phyloP scores from a whole-genome alignment of 64 coral and sea anemone species.

The Orbicella faveolata region DNA sequence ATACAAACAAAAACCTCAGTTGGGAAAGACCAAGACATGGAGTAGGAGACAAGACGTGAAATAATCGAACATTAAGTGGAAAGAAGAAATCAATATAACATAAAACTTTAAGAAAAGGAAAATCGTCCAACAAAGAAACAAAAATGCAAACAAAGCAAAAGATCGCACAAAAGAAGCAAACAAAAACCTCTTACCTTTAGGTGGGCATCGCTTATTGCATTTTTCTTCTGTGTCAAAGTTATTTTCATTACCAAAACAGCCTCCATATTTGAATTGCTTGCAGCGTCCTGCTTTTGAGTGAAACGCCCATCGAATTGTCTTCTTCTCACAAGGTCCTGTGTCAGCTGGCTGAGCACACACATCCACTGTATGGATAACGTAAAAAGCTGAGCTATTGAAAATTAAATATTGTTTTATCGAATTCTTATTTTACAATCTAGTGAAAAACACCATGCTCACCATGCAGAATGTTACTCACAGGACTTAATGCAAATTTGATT shows the following conservation, averaged over 20 bases:
- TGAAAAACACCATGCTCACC: too few species aligned
- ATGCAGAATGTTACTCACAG: too few species aligned
- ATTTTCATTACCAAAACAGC: conserved; percentile 90
- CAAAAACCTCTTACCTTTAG: conserved; percentile 8
- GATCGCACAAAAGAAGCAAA: neutral
- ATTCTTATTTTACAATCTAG: too few species aligned
- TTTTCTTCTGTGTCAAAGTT: conserved; percentile 64
- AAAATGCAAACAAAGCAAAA: neutral
- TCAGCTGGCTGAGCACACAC: conserved; percentile 40
- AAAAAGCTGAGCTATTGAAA: neutral
- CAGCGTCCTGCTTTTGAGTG: conserved; percentile 45
- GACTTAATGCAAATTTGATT: too few species aligned
- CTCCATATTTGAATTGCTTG: conserved; percentile 71
- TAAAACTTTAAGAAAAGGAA: too few species aligned
- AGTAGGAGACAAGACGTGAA: too few species aligned
- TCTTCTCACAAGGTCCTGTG: conserved; percentile 50
- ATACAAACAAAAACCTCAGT: too few species aligned
- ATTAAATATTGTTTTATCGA: too few species aligned
- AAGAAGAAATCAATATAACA: too few species aligned
- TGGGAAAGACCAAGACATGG: too few species aligned
- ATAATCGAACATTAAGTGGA: too few species aligned
- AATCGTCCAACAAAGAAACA: neutral
- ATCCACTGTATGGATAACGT: conserved; percentile 18
- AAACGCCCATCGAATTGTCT: conserved; percentile 54
- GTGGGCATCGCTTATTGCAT: conserved; percentile 59